Evolutionary conservation across 2,797 vertebrate genomes (phyloP), one percentile per base, ranked within the genome.

Genomic region (Halcyon smyrnensis): DNA sequence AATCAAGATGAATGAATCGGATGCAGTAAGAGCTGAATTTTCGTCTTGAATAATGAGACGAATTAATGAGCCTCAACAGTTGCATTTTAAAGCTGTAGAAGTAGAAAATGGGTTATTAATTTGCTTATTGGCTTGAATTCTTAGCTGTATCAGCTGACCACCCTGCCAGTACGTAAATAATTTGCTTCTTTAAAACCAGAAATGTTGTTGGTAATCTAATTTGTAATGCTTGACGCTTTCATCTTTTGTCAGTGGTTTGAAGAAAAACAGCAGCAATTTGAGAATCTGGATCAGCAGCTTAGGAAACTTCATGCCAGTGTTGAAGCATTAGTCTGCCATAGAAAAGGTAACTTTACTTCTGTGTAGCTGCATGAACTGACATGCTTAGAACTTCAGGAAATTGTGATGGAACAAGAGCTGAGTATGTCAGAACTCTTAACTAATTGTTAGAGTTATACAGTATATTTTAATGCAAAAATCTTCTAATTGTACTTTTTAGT

Each of bases 1-100:
- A 98, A 99, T 99, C 99, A 99, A 99, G 99, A 99, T 99, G 99
- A 99, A 99, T 98, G 99, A 99, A 99, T 99, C 99, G 39, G 99
- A 99, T 98, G 98, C 99, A 67, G 99, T 99, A 99, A 99, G 99
- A 98, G 97, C 98, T 98, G 98, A 98, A 98, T 99, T 98, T 98
- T 98, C 93, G 65, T 98, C 98, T 98, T 99, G 98, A 99, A 98
- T 99, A 99, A 99, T 98, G 98, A 98, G 98, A 98, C 85, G 97
- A 98, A 98, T 98, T 98, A 99, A 99, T 98, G 98, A 98, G 98
- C 95, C 97, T 97, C 98, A 98, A 98, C 98, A 98, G 98, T 98
- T 98, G 98, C 98, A 98, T 98, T 98, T 98, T 98, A 98, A 98
- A 97, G 95, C 96, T 97, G 89, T 97, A 97, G 96, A 93, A 97